Conservation (phyloP, 1,140 invertebrate species). For the Drosophila fuyamai region DNA sequence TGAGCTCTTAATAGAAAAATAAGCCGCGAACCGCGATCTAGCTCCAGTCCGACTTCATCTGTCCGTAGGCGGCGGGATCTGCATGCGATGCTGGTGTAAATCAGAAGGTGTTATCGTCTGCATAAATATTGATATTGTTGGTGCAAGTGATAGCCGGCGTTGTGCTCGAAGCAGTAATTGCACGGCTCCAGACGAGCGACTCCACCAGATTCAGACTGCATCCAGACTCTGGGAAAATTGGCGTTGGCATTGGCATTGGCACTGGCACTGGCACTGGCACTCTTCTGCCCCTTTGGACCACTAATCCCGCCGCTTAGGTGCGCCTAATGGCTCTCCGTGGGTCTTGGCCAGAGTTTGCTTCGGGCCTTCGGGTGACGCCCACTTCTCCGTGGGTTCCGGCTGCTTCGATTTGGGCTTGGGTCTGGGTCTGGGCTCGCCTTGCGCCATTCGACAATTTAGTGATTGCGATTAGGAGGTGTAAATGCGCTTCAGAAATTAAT, state of each 20-base stretch:
- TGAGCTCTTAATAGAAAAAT: conserved; percentile 83
- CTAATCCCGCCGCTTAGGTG: conserved; percentile 76
- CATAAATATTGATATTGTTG: conserved; percentile 84
- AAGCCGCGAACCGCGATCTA: conserved; percentile 25
- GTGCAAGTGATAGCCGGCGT: conserved; percentile 80
- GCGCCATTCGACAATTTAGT: conserved; percentile 75
- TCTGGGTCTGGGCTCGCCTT: conserved; percentile 29
- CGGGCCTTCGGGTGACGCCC: conserved; percentile 55
- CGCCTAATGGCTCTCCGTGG: conserved; percentile 65
- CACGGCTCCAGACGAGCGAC: conserved; percentile 44
- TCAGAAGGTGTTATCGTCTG: conserved; percentile 83
- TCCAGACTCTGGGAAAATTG: conserved; percentile 71
- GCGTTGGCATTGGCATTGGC: conserved; percentile 49
- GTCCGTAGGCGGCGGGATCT: conserved; percentile 63
- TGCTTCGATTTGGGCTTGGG: conserved; percentile 29
- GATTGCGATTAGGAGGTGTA: conserved; percentile 82
- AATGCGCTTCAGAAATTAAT: conserved; percentile 80
- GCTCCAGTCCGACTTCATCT: conserved; percentile 17
- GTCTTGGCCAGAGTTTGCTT: conserved; percentile 31
- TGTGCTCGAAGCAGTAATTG: conserved; percentile 80
- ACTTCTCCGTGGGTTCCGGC: conserved; percentile 50
- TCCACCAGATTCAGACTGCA: conserved; percentile 11
- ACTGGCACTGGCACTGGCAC: conserved; percentile 17
- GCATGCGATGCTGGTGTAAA: conserved; percentile 79
- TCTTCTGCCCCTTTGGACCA: conserved; percentile 12